Conservation (phyloP, 2,113 vertebrate genomes). For the Carettochelys insculpta region DNA sequence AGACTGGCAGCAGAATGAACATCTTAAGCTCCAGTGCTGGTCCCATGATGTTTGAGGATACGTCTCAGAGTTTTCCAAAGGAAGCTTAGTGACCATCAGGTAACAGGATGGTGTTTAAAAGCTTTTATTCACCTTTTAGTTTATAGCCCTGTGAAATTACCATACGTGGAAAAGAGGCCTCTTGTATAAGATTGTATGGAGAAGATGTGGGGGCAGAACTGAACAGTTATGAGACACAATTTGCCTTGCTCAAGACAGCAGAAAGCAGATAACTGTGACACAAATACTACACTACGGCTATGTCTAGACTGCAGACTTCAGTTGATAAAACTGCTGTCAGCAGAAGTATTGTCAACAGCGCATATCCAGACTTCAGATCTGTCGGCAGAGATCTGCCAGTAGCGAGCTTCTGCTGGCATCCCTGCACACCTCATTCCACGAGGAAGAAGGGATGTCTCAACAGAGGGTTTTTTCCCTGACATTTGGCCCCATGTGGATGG, state of each 20-base stretch:
- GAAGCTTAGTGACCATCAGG: not conserved
- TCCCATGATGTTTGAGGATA: constrained; percentile 29
- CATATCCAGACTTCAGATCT: no score
- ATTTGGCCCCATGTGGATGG: no score
- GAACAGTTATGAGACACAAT: not conserved
- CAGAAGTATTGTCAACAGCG: no score
- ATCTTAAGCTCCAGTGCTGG: not conserved
- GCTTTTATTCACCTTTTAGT: not conserved
- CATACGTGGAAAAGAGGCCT: not conserved
- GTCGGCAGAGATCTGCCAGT: no score
- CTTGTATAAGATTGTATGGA: not conserved
- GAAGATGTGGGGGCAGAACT: not conserved
- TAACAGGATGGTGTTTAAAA: constrained; percentile 23
- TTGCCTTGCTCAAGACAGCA: not conserved
- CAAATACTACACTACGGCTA: not conserved
- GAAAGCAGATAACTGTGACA: not conserved
- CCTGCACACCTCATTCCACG: no score
- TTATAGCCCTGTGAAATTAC: not conserved
- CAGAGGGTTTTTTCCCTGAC: no score
- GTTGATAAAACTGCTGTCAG: no score
- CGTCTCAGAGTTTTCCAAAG: not conserved
- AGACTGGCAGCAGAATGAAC: not conserved
- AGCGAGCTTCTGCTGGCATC: no score
- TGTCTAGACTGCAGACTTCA: no score
- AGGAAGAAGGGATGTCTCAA: no score